Conservation (phyloP, 2,888 invertebrate species). For the Abrostola triplasia region DNA sequence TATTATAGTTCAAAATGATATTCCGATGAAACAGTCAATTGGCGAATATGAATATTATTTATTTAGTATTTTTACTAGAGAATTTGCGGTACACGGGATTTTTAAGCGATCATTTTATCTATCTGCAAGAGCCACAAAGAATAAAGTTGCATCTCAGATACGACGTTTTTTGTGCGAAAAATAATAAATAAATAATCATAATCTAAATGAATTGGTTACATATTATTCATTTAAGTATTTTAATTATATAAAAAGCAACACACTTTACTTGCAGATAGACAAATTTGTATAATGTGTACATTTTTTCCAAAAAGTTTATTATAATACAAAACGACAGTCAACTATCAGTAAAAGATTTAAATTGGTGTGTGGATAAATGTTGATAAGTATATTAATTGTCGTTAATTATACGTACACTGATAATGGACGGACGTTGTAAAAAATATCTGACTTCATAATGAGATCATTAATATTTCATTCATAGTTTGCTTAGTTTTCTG, state of each 20-base stretch:
- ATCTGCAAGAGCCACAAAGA: conserved; percentile 27
- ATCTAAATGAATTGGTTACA: no score
- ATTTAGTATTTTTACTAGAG: conserved; percentile 21
- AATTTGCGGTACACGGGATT: conserved; percentile 36
- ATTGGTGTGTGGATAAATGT: conserved; percentile 35
- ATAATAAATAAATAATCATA: background rate
- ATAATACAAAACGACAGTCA: conserved; percentile 44
- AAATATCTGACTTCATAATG: background rate
- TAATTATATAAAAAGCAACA: background rate
- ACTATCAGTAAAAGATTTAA: conserved; percentile 35
- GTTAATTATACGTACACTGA: conserved; percentile 26
- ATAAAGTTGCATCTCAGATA: background rate
- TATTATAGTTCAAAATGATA: conserved; percentile 70
- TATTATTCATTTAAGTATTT: no score
- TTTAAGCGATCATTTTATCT: conserved; percentile 28
- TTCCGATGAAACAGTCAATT: conserved; percentile 71
- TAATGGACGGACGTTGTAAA: conserved; percentile 38
- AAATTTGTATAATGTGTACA: conserved; percentile 34
- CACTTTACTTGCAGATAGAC: conserved; percentile 36
- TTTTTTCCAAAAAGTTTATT: conserved; percentile 36
- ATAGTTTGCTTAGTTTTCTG: background rate
- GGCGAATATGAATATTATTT: conserved; percentile 38
- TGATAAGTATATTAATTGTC: conserved; percentile 29
- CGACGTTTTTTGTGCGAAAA: background rate
- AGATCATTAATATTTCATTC: conserved; percentile 9